Percentiles rank a stretch among this genome's conserved stretches.
Conservation (phyloP, 2,113 vertebrate genomes). For the Microcebus jonahi region DNA sequence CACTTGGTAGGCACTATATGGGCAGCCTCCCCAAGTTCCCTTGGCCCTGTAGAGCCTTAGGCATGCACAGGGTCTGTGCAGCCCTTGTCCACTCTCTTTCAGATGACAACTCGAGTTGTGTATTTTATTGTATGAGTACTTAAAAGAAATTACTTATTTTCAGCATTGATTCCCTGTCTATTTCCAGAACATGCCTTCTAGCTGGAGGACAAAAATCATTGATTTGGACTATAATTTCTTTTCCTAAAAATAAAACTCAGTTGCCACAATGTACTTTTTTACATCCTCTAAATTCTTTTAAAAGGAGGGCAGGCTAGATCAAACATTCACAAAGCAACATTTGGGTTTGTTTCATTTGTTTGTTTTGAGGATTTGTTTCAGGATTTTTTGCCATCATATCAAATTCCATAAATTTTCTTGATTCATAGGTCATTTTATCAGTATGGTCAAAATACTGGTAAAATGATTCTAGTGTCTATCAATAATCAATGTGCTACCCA, state of each 20-base stretch:
- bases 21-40: background rate
- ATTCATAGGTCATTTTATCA: background rate
- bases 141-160: conserved; percentile 60
- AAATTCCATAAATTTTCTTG: conserved; percentile 16
- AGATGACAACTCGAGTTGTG: background rate
- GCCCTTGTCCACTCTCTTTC: background rate
- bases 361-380: background rate
- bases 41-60: background rate
- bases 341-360: background rate
- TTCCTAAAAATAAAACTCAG: background rate
- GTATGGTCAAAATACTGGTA: background rate
- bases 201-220: conserved; percentile 58
- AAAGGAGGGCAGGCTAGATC: background rate
- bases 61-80: background rate
- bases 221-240: background rate
- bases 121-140: background rate
- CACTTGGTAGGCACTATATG: background rate
- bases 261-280: background rate
- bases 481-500: background rate
- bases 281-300: conserved; percentile 37
- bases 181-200: conserved; percentile 41
- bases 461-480: background rate
- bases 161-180: background rate
- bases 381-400: background rate
- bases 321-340: background rate